Evolutionary conservation across 30 jellyfish, hydroid and myxozoan genomes (phyloP), one percentile per base, ranked within the genome.

Genomic region (Chironex yamaguchii): DNA sequence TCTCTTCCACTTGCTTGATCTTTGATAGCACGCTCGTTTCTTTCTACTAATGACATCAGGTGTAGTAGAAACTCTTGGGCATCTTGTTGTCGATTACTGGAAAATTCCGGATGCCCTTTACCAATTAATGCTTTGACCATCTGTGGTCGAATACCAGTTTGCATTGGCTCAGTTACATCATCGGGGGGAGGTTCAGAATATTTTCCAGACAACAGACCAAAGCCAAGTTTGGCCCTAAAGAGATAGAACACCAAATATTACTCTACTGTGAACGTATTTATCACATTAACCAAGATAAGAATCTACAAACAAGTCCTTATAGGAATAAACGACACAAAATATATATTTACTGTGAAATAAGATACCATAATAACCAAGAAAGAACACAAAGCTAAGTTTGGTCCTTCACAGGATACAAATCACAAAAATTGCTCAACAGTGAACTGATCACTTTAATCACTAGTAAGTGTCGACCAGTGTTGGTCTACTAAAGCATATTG

Each of bases 31-130:
- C 58, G 58, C 91, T 79, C 97, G 29, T 86, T 51, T 33, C 84
- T 83, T 58, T 77, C 91, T 49, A 95, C 82, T 35, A 76, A 23
- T 13, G 92, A 58, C 11, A 96, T 52, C 25, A 96, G 51, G 78
- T 90, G 97, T 26, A 96, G 75, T 13, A 96, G 65, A 65, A 68
- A 96, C 63, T 91, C 98, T 1, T 76, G 96, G 14, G 98, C 98
- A 83, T 96, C 99, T 63, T 96, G 99, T 71, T 96, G 99, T 14
- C 93, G 86, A 73, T 81, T 81, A 48, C 93, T 79, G 21, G 95
- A 34, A 76, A 96, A 96, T 50, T 90, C 99, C 11, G 92, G 28
- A 48, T 91, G 97, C 13, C 95, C 96, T 29, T 65, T 72, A 9
- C 97, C 99, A 48, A 94, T 79, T 66, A 94, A 51, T 3, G 95